Evolutionary conservation across 2,797 vertebrate species (phyloP).

Genomic region (Bradypodion pumilum): DNA sequence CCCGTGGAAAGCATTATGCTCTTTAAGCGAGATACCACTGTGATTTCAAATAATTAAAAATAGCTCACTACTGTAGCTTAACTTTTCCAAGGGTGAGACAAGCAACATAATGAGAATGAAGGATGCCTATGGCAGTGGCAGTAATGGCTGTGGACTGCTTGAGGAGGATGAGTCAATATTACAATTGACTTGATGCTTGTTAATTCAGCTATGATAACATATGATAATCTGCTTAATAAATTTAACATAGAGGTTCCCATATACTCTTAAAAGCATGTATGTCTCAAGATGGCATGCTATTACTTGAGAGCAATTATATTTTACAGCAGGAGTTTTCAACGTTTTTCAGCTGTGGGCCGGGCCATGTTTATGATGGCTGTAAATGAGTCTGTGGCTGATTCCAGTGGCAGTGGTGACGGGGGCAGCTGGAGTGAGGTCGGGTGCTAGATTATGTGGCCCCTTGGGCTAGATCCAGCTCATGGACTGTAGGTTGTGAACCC

Average conservation of each 20-base stretch:
- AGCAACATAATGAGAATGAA: constrained; percentile 23
- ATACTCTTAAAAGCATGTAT: constrained; percentile 7
- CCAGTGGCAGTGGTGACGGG: no score
- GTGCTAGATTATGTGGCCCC: no score
- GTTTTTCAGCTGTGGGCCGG: no score
- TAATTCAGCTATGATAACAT: constrained; percentile 68
- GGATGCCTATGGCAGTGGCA: constrained; percentile 44
- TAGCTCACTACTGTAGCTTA: constrained; percentile 11
- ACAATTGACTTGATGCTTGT: constrained; percentile 70
- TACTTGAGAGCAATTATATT: constrained; percentile 21
- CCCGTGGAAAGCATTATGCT: no score
- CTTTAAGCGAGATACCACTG: no score
- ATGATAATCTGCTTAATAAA: constrained; percentile 47
- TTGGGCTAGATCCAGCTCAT: no score
- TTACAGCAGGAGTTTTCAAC: no score
- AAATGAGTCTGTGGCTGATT: no score
- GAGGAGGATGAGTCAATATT: constrained; percentile 60
- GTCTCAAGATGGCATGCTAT: background rate
- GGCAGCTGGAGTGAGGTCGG: no score
- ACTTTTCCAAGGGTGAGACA: constrained; percentile 17
- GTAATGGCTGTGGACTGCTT: constrained; percentile 35
- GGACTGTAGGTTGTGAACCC: no score
- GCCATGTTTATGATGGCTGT: no score
- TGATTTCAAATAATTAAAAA: constrained; percentile 42
- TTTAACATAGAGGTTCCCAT: constrained; percentile 3